Evolutionary conservation across 2,113 vertebrate genomes (phyloP).

Genomic region (Taxidea taxus): DNA sequence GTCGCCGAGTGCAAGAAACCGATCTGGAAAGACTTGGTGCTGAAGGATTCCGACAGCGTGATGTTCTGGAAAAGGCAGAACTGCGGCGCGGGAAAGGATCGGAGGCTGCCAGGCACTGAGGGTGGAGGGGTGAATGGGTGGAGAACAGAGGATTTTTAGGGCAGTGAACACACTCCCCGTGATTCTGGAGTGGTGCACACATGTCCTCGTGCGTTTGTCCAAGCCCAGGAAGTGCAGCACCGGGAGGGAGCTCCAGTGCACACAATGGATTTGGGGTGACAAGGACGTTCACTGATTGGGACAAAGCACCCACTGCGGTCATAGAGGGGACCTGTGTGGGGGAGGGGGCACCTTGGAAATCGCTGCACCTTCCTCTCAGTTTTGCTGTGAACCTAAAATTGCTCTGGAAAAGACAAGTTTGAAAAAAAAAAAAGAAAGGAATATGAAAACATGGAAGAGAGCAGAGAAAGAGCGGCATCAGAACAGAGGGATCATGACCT

Average conservation of each 20-base stretch:
- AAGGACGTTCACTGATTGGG: neutral
- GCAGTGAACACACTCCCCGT: too few species aligned
- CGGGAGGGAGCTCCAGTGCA: neutral
- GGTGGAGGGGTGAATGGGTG: neutral
- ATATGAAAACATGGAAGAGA: neutral
- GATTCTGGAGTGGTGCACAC: neutral
- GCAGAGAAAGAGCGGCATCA: neutral
- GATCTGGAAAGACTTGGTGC: neutral
- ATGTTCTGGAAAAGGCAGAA: neutral
- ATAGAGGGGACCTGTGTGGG: too few species aligned
- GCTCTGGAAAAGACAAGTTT: neutral
- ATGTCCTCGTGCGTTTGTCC: neutral
- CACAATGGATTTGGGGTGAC: neutral
- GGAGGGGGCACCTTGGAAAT: neutral
- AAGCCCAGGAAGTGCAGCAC: neutral
- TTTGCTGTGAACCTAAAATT: neutral
- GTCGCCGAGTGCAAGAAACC: neutral
- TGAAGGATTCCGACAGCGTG: neutral
- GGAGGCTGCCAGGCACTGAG: neutral
- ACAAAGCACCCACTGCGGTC: neutral
- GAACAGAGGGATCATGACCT: rapidly evolving
- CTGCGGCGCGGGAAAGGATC: neutral
- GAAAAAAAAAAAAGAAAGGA: neutral
- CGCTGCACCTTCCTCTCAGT: neutral
- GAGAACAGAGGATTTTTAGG: neutral